Evolutionary conservation across 2,113 vertebrate species (phyloP), one percentile per base, ranked within the genome.

Genomic region (Oncorhynchus clarkii): DNA sequence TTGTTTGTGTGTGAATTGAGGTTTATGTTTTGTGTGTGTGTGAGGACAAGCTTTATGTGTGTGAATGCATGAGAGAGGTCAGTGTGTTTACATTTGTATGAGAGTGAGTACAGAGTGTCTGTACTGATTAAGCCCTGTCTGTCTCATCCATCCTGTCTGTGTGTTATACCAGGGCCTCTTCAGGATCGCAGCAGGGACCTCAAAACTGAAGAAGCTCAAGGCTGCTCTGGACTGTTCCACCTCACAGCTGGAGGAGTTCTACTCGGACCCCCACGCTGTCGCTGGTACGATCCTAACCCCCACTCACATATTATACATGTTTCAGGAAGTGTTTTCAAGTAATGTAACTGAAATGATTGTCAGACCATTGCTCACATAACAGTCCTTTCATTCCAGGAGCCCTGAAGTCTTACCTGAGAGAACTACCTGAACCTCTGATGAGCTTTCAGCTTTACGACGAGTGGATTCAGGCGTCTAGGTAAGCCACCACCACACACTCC

Each of bases 131-230:
- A n/a, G 5, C n/a, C 51, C 72, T 26, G 14, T 27, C 64, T n/a
- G 26, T 73, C 1, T 29, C 62, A 64, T 64, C 62, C 62, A n/a
- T 73, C 59, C 22, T 73, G 24, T 73, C 3, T 73, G 11, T 73
- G 11, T 73, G 74, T 74, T 76, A 34, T 82, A 4, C 67, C 74
- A 98, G 97, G 98, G 98, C 64, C 94, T 99, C 65, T 98, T 99
- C 93, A 91, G 98, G 79, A 99, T 99, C 29, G 97, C 97, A 65
- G 97, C 98, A 24, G 98, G 98, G 73, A 97, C 97, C 3, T 99
- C 98, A 73, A 99, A 99, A 84, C 89, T 99, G 71, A 99, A 99
- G 94, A 99, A 99, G 86, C 93, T 99, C 71, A 99, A 99, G 88
- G 98, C 98, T 13, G 98, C 98, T 1, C 86, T 99, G 87, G 98